phyloP scores from a whole-genome alignment of 1,140 invertebrate genomes.

The Tetramorium parvispinum region DNA sequence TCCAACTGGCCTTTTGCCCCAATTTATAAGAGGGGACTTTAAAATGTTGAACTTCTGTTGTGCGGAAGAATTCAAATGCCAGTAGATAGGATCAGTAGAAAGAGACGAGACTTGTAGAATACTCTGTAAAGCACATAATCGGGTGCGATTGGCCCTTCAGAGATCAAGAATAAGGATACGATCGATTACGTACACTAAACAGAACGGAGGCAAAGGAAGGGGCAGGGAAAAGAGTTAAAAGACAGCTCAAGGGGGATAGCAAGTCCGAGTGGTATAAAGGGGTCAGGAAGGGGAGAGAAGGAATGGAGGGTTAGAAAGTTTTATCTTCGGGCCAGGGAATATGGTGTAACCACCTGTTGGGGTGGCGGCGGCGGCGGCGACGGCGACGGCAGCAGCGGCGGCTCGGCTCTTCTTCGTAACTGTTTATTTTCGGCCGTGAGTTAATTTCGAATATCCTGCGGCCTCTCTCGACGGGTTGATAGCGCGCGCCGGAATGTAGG shows the following conservation, averaged over 20 bases:
- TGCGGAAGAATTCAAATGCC: background rate
- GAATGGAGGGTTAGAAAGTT: slow-evolving; percentile 60
- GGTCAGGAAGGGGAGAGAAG: slow-evolving; percentile 15
- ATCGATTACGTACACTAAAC: slow-evolving; percentile 58
- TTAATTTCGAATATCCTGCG: slow-evolving; percentile 68
- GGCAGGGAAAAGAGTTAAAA: slow-evolving; percentile 63
- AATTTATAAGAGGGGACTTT: background rate
- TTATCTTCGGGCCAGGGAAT: slow-evolving; percentile 34
- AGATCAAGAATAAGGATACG: slow-evolving; percentile 72
- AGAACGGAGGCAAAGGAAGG: background rate
- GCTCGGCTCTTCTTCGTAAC: slow-evolving; percentile 5
- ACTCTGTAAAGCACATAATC: background rate
- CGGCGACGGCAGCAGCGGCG: too few relatives aligned
- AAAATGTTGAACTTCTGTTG: background rate
- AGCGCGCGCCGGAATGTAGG: slow-evolving; percentile 7
- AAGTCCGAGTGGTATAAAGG: slow-evolving; percentile 51
- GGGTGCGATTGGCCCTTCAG: slow-evolving; percentile 51
- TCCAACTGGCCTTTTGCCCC: background rate
- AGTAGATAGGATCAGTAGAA: background rate
- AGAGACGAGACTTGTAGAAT: background rate
- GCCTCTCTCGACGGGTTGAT: slow-evolving; percentile 40
- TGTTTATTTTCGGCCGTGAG: slow-evolving; percentile 65
- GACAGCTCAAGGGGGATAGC: slow-evolving; percentile 63
- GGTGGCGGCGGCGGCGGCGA: slow-evolving; percentile 17
- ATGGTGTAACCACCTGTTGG: slow-evolving; percentile 75